A percentile compares a stretch with the other conserved stretches of the same genome.
phyloP scores from a whole-genome alignment of 2,888 invertebrate genomes.

The Synergus laeviventris region DNA sequence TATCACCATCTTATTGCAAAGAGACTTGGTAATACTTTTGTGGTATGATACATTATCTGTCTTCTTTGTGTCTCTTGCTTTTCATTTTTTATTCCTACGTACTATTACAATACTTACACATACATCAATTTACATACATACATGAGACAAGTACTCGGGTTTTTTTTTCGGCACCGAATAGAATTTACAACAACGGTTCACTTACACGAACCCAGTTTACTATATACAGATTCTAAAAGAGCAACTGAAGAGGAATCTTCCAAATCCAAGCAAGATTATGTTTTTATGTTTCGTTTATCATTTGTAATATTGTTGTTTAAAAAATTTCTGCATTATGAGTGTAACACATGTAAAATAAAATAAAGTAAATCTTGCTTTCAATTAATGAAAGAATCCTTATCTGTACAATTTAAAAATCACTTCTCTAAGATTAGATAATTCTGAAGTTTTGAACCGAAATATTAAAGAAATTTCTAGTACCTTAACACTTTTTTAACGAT shows the following conservation, averaged over 20 bases:
- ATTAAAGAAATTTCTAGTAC: slow-evolving; percentile 25
- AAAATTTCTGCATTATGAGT: neutral
- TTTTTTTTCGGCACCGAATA: slow-evolving; percentile 44
- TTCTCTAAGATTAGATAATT: slow-evolving; percentile 4
- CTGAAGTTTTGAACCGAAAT: neutral
- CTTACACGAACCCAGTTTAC: neutral
- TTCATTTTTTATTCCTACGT: neutral
- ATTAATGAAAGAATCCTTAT: neutral
- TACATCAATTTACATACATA: slow-evolving; percentile 47
- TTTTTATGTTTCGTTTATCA: neutral
- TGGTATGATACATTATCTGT: slow-evolving; percentile 69
- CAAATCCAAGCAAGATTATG: neutral
- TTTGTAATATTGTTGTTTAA: neutral
- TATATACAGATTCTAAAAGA: slow-evolving; percentile 20
- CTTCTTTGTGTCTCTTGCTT: slow-evolving; percentile 48
- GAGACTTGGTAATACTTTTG: slow-evolving; percentile 73
- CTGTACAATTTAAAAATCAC: slow-evolving; percentile 22
- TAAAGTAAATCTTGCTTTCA: slow-evolving; percentile 8
- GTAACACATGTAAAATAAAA: neutral
- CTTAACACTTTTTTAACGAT: neutral
- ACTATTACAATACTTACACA: slow-evolving; percentile 46
- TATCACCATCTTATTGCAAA: slow-evolving; percentile 58
- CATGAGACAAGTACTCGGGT: slow-evolving; percentile 44
- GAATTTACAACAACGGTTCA: slow-evolving; percentile 29
- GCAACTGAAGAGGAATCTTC: slow-evolving; percentile 6